Evolutionary conservation across 2,113 vertebrate genomes (phyloP).

Genomic region (Sprattus sprattus): DNA sequence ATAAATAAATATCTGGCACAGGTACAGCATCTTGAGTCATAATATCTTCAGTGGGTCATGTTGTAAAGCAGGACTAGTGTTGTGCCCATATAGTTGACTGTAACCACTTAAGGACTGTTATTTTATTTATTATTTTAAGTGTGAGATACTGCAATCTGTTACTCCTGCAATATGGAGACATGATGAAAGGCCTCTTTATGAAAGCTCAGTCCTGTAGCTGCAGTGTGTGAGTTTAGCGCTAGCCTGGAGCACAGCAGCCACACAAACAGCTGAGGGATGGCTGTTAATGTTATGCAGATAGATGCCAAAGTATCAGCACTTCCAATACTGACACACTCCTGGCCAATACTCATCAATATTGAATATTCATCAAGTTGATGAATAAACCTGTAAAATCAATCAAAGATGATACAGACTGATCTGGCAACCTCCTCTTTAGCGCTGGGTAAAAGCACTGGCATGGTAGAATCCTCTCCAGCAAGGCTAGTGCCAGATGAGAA

Average conservation of each 20-base stretch:
- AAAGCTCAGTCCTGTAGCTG: too few species aligned
- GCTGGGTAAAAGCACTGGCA: neutral
- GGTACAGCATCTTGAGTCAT: too few species aligned
- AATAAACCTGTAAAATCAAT: neutral
- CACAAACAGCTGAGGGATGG: too few species aligned
- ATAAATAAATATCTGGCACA: too few species aligned
- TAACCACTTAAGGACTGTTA: neutral
- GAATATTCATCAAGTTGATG: neutral
- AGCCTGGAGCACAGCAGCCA: too few species aligned
- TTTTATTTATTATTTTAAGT: too few species aligned
- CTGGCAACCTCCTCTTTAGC: neutral
- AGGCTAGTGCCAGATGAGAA: neutral
- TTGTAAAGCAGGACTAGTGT: neutral
- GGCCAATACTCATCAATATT: neutral
- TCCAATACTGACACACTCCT: neutral
- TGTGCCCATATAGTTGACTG: slow-evolving; percentile 25
- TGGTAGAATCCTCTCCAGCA: neutral
- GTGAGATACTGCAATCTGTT: too few species aligned
- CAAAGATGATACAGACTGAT: neutral
- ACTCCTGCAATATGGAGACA: too few species aligned
- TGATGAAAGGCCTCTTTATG: too few species aligned
- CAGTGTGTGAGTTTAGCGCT: too few species aligned
- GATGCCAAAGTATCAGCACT: neutral
- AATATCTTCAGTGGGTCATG: neutral
- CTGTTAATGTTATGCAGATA: neutral